Evolutionary conservation across 2,113 vertebrate species (phyloP).

Genomic region (Artemisiospiza belli): DNA sequence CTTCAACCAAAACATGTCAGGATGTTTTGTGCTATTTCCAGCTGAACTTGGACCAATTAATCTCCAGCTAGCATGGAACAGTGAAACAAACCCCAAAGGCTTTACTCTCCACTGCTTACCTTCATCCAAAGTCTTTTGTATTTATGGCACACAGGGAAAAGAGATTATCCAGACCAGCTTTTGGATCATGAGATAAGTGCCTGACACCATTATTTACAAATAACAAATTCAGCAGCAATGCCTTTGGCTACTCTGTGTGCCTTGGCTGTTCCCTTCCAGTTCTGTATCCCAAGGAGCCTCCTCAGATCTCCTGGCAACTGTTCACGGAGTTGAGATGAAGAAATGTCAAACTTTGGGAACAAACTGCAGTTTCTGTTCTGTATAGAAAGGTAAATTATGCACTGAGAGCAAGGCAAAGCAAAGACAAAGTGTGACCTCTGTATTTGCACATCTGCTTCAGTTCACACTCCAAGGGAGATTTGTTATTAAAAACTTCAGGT

Average conservation of each 20-base stretch:
- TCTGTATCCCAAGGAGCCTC: not conserved
- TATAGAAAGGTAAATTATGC: not conserved
- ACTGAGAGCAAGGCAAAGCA: not conserved
- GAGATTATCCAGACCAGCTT: not conserved
- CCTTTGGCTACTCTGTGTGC: not conserved
- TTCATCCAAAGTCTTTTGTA: not conserved
- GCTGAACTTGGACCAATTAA: not conserved
- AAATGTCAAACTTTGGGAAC: not conserved
- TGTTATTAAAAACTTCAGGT: slow-evolving; percentile 56
- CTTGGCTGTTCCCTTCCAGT: not conserved
- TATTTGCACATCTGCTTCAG: slow-evolving; percentile 30
- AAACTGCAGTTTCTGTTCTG: not conserved
- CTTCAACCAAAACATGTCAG: not conserved
- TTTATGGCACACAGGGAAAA: not conserved
- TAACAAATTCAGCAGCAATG: not conserved
- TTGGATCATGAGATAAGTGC: not conserved
- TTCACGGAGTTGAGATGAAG: not conserved
- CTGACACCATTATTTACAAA: not conserved
- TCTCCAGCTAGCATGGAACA: not conserved
- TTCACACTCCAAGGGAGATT: slow-evolving; percentile 50
- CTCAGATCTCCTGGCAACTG: not conserved
- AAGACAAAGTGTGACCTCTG: slow-evolving; percentile 11
- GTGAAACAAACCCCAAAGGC: not conserved
- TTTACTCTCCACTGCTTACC: not conserved
- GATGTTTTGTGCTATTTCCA: not conserved